phyloP scores from a whole-genome alignment of 1,140 invertebrate genomes.

The Phymastichus coffea region DNA sequence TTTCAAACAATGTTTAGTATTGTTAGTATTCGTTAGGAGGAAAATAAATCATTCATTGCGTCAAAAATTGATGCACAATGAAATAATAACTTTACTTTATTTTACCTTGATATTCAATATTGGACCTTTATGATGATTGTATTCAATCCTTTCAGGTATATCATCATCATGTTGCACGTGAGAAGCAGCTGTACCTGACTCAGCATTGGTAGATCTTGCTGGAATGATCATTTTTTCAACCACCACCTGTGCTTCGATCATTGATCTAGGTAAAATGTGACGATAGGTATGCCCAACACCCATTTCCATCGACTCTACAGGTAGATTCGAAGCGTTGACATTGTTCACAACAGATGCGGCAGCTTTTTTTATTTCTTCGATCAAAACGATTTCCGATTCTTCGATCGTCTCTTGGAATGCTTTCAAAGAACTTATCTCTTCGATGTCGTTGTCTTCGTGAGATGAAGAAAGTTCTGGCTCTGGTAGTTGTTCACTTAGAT shows the following conservation, averaged over 20 bases:
- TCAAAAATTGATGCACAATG: too few species aligned
- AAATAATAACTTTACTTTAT: too few species aligned
- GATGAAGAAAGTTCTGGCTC: too few species aligned
- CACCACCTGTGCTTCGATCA: constrained; percentile 16
- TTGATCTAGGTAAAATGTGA: too few species aligned
- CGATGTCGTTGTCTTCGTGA: background rate
- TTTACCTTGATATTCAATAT: constrained; percentile 57
- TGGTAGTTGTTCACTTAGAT: too few species aligned
- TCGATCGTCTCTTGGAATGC: background rate
- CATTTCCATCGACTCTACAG: background rate
- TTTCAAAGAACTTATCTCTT: background rate
- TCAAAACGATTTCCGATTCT: background rate
- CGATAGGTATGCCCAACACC: too few species aligned
- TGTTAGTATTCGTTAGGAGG: too few species aligned
- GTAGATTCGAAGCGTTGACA: too few species aligned
- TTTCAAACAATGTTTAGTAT: too few species aligned
- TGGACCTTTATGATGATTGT: constrained; percentile 50
- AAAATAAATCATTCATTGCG: too few species aligned
- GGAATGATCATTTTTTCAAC: constrained; percentile 23
- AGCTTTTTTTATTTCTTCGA: background rate
- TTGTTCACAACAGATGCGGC: too few species aligned
- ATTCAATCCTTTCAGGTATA: constrained; percentile 30
- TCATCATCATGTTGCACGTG: constrained; percentile 8
- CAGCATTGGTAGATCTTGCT: background rate
- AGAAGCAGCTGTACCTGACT: constrained; percentile 14